Evolutionary conservation across 2,797 vertebrate species (phyloP).

Genomic region (Pempheris klunzingeri): DNA sequence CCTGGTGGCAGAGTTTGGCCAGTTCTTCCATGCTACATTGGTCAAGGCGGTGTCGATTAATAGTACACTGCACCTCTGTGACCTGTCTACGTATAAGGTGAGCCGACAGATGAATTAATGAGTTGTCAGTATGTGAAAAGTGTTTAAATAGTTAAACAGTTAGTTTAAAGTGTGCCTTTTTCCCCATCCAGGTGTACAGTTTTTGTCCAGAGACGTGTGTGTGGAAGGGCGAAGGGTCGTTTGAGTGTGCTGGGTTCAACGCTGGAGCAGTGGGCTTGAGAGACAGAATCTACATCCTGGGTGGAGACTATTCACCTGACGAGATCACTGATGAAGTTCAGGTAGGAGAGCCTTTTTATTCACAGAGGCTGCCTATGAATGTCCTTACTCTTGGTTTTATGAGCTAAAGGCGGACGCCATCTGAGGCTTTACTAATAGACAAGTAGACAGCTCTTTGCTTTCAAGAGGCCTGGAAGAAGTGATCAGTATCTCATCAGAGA

Average conservation of each 20-base stretch:
- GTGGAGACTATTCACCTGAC: conserved; percentile 96
- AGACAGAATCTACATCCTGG: conserved; percentile 96
- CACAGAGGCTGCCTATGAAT: background rate
- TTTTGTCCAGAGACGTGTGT: conserved; percentile 95
- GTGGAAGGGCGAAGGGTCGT: conserved; percentile 96
- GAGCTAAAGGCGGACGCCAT: background rate
- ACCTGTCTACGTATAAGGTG: conserved; percentile 96
- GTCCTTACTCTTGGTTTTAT: background rate
- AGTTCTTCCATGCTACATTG: conserved; percentile 96
- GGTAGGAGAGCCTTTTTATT: conserved; percentile 75
- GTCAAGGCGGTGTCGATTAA: conserved; percentile 95
- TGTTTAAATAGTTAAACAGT: background rate
- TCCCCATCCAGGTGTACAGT: conserved; percentile 88
- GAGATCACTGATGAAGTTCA: conserved; percentile 98
- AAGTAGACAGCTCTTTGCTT: background rate
- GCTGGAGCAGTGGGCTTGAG: conserved; percentile 93
- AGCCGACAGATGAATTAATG: conserved; percentile 7
- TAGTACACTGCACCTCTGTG: conserved; percentile 93
- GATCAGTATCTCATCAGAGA: background rate
- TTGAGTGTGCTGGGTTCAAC: conserved; percentile 98
- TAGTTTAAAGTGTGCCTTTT: background rate
- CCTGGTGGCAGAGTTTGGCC: conserved; percentile 95
- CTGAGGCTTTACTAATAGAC: background rate
- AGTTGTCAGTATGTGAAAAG: background rate
- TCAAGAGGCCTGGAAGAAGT: background rate